Conservation (phyloP, 2,888 invertebrate genomes). For the Caenorhabditis panamensis region DNA sequence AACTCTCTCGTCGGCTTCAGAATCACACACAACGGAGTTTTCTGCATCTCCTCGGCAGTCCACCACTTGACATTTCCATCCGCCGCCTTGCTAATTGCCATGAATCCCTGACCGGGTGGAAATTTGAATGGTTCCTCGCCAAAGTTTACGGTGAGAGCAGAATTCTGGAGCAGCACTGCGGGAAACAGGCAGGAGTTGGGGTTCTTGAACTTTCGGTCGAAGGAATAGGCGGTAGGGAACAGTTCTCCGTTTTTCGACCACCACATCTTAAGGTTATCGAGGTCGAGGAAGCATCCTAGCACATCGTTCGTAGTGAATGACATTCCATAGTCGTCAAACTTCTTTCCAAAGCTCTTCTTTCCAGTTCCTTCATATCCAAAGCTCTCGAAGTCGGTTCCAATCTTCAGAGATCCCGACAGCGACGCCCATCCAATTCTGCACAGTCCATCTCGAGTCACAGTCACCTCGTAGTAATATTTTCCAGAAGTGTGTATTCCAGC, state of each 20-base stretch:
- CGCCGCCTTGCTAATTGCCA: conserved; percentile 48
- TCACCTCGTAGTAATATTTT: conserved; percentile 86
- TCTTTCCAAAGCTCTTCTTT: conserved; percentile 93
- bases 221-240: conserved; percentile 83
- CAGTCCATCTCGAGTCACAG: conserved; percentile 95
- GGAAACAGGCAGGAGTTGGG: conserved; percentile 87
- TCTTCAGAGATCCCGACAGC: conserved; percentile 89
- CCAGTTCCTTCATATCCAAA: conserved; percentile 99
- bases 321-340: conserved; percentile 96
- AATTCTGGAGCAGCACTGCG: conserved; percentile 89
- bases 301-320: conserved; percentile 85
- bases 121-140: conserved; percentile 87
- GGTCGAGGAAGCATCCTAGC: conserved; percentile 92
- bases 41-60: conserved; percentile 5
- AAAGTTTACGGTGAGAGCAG: conserved; percentile 96
- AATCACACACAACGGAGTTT: conserved; percentile 96
- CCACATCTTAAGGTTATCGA: conserved; percentile 87
- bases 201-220: conserved; percentile 67
- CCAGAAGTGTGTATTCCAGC: conserved; percentile 77
- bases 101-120: conserved; percentile 34
- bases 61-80: conserved; percentile 44
- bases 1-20: conserved; percentile 97
- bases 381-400: conserved; percentile 92
- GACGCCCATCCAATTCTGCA: conserved; percentile 98
- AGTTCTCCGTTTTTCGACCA: conserved; percentile 87